phyloP scores from a whole-genome alignment of 2,113 vertebrate species.

The Thalassoma bifasciatum region DNA sequence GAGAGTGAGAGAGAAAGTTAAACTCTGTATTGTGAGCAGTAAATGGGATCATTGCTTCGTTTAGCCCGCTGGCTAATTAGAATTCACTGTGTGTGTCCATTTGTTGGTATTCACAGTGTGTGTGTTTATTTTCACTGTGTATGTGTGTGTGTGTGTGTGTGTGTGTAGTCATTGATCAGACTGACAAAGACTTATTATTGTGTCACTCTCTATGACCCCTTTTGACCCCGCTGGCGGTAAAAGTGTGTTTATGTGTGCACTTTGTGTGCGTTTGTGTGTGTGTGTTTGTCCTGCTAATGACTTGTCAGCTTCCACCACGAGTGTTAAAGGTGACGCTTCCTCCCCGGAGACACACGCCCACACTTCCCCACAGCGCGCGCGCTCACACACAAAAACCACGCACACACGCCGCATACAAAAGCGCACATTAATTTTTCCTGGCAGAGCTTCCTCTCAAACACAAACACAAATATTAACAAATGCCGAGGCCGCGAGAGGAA shows the following conservation, averaged over 20 bases:
- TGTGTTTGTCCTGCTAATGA: constrained; percentile 70
- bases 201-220: constrained; percentile 58
- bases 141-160: constrained; percentile 50
- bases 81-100: constrained; percentile 51
- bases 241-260: constrained; percentile 48
- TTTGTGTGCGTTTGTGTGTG: constrained; percentile 14
- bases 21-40: constrained; percentile 42
- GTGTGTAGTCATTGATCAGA: constrained; percentile 72
- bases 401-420: constrained; percentile 23
- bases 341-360: constrained; percentile 35
- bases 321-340: constrained; percentile 70
- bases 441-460: constrained; percentile 13
- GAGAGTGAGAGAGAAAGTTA: constrained; percentile 3
- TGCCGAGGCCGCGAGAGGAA: constrained; percentile 22
- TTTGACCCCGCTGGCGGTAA: constrained; percentile 56
- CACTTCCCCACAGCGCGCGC: background rate
- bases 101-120: constrained; percentile 53
- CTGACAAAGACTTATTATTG: constrained; percentile 76
- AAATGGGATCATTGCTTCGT: constrained; percentile 57
- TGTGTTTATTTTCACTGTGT: constrained; percentile 30
- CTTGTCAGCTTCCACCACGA: constrained; percentile 66
- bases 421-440: constrained; percentile 27
- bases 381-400: background rate
- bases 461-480: constrained; percentile 62
- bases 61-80: constrained; percentile 58